A percentile compares a stretch with the other conserved stretches of the same genome.
phyloP scores from a whole-genome alignment of 2,113 vertebrate species.

The Catharus minimus region DNA sequence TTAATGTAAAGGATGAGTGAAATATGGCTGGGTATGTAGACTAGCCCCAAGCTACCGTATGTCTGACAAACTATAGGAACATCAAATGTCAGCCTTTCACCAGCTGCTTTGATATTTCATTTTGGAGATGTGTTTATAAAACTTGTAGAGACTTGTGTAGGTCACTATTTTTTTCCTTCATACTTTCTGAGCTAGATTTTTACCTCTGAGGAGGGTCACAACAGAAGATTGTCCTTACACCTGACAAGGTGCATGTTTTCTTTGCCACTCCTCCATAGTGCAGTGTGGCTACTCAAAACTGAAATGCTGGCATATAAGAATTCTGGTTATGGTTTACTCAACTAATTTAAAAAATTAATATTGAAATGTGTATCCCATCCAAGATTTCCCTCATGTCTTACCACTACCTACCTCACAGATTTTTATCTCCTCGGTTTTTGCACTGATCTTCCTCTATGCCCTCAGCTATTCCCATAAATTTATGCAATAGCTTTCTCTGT shows the following conservation, averaged over 20 bases:
- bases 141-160: neutral
- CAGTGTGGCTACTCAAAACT: neutral
- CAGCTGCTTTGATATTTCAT: neutral
- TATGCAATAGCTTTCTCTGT: neutral
- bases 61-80: neutral
- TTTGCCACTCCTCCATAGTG: neutral
- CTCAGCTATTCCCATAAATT: neutral
- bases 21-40: neutral
- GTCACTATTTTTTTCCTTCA: neutral
- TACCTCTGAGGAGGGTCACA: neutral
- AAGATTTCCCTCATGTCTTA: neutral
- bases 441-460: neutral
- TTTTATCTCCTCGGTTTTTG: neutral
- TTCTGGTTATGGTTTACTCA: neutral
- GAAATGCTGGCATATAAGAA: neutral
- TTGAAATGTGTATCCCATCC: neutral
- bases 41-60: neutral
- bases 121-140: neutral
- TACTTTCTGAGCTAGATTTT: neutral
- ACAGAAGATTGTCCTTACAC: neutral
- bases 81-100: neutral
- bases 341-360: neutral
- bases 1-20: neutral
- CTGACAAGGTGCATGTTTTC: neutral
- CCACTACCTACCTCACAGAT: conserved; percentile 5